Evolutionary conservation across 2,888 invertebrate species (phyloP), one percentile per base, ranked within the genome.

Genomic region (Molanna angustata): DNA sequence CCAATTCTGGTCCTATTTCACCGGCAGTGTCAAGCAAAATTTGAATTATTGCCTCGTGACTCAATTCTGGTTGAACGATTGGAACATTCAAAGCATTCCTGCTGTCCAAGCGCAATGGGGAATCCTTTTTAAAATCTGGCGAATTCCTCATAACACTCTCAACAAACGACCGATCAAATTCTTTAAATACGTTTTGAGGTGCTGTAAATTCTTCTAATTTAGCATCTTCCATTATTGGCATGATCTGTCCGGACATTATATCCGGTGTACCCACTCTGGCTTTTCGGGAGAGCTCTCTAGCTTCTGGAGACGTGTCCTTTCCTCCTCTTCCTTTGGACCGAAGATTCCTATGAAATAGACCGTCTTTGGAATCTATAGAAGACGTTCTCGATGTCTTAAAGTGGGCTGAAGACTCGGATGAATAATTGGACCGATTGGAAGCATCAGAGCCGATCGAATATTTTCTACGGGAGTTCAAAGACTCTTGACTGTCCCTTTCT

Each of bases 1-100:
- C 66, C 54, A 78, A 71, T 0, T 71, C 71, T 0, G 63, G 62
- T 1, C 75, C 74, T 4, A 56, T 27, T 32, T 58, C 58, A 13
- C 58, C 58, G 4, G 56, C 58, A 3, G 49, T 33, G 6, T 39
- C 19, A 20, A 49, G 54, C 50, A 58, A 54, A 17, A 54, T 44
- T 14, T 54, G 49, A 31, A 43, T 39, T 35, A 58, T 58, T 22
- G 56, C 56, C 19, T 32, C 44, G 18, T 54, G 42, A 19, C 49
- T 49, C 14, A 46, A 3, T 9, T 27, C 22, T 11, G 4, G 9
- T 35, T 35, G 35, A 13, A 13, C 14, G 4, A 6, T 35, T 4
- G 4, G 9, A n/a, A 11, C 4, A 17, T 39, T 18, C 13, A 17
- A 19, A 4, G n/a, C 21, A n/a, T 20, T 21, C 2, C 21, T 18